phyloP scores from a whole-genome alignment of 2,113 vertebrate species.

The Sebastes fasciatus region DNA sequence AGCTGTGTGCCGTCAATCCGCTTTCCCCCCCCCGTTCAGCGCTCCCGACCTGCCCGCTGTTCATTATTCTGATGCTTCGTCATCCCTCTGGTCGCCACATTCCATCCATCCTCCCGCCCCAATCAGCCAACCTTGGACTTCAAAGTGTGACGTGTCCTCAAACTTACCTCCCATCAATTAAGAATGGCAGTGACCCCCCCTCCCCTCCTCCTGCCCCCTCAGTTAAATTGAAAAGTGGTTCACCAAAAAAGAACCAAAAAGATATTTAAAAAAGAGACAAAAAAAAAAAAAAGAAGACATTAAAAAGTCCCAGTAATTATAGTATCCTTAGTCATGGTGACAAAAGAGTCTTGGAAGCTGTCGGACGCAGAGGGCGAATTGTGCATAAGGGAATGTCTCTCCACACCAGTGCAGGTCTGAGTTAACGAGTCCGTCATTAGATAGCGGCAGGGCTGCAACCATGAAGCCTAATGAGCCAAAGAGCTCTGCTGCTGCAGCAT shows the following conservation, averaged over 20 bases:
- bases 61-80: conserved; percentile 73
- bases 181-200: conserved; percentile 59
- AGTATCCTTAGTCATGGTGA: conserved; percentile 70
- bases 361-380: conserved; percentile 56
- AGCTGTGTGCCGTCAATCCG: conserved; percentile 78
- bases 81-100: conserved; percentile 58
- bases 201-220: conserved; percentile 49
- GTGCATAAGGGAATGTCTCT: conserved; percentile 58
- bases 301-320: conserved; percentile 68
- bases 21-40: conserved; percentile 56
- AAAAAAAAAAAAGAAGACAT: conserved; percentile 19
- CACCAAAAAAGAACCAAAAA: conserved; percentile 7
- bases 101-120: conserved; percentile 54
- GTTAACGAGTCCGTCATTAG: conserved; percentile 81
- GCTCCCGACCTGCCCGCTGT: conserved; percentile 63
- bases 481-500: conserved; percentile 83
- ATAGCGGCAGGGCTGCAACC: conserved; percentile 80
- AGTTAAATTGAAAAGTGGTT: conserved; percentile 45
- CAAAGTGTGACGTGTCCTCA: conserved; percentile 61
- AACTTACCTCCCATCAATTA: conserved; percentile 77
- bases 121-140: conserved; percentile 58
- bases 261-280: conserved; percentile 11
- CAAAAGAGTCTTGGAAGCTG: conserved; percentile 62
- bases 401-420: conserved; percentile 70
- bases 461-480: conserved; percentile 83